A percentile compares a stretch with the other conserved stretches of the same genome.
phyloP scores from a whole-genome alignment of 2,888 invertebrate species.

The Aelia acuminata region DNA sequence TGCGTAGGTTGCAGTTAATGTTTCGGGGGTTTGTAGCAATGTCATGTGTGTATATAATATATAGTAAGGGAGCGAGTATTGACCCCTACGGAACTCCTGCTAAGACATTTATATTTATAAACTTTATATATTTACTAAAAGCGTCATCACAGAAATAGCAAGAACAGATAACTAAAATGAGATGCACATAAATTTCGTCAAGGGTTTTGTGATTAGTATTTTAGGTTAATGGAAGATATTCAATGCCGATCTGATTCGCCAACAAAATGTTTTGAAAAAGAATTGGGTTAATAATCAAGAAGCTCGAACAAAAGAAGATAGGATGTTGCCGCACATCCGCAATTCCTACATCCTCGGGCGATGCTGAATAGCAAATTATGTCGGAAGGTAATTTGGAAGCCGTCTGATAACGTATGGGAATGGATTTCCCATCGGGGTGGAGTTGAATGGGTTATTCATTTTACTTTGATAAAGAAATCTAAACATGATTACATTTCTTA shows the following conservation, averaged over 20 bases:
- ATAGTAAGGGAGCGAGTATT: too few relatives aligned
- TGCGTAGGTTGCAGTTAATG: too few relatives aligned
- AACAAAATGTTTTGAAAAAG: neutral
- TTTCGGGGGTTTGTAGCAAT: too few relatives aligned
- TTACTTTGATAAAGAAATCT: too few relatives aligned
- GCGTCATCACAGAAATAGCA: too few relatives aligned
- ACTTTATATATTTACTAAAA: too few relatives aligned
- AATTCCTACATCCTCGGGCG: neutral
- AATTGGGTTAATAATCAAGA: constrained; percentile 18
- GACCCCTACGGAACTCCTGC: too few relatives aligned
- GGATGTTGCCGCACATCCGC: constrained; percentile 6
- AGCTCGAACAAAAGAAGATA: neutral
- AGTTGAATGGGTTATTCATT: too few relatives aligned
- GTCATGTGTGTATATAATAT: too few relatives aligned
- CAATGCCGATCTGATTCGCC: neutral
- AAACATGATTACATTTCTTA: too few relatives aligned
- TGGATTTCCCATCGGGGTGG: too few relatives aligned
- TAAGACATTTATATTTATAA: too few relatives aligned
- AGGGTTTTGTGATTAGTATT: neutral
- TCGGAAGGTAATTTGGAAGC: neutral
- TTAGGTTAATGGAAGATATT: neutral
- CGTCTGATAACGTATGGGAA: neutral
- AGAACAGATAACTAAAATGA: neutral
- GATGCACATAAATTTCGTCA: neutral
- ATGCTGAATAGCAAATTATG: neutral